Percentiles rank a stretch among this genome's conserved stretches.
These are phyloP conservation scores for Fratercula arctica DNA, from an alignment of 2,797 vertebrate species.

Conservation along the genomic window DNA sequence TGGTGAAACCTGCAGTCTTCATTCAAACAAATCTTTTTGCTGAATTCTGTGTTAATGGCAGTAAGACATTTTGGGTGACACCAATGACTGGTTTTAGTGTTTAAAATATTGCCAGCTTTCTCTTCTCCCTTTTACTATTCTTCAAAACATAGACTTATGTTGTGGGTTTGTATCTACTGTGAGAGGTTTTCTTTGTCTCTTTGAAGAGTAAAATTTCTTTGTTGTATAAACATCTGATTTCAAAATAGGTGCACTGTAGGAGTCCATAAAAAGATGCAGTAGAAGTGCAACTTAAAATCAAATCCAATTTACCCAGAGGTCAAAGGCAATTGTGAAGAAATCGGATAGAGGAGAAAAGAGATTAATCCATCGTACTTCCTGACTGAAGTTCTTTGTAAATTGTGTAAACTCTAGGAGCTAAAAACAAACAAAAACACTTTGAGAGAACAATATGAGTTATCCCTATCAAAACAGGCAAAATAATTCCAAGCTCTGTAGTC, in stretches of 20 bases:
- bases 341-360: background rate
- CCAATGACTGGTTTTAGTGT: background rate
- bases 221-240: background rate
- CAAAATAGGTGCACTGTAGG: slow-evolving; percentile 61
- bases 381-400: background rate
- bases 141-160: background rate
- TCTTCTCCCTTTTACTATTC: background rate
- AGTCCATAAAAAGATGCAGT: slow-evolving; percentile 69
- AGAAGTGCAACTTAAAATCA: slow-evolving; percentile 70
- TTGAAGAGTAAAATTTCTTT: background rate
- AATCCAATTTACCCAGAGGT: slow-evolving; percentile 69
- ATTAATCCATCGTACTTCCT: slow-evolving; percentile 13
- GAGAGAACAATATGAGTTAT: background rate
- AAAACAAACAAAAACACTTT: background rate
- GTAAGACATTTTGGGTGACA: background rate
- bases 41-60: background rate
- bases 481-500: background rate
- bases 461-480: background rate
- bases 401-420: background rate
- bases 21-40: background rate
- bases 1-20: background rate
- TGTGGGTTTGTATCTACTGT: background rate
- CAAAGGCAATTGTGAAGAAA: slow-evolving; percentile 17
- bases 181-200: background rate
- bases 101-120: background rate